A percentile compares a stretch with the other conserved stretches of the same genome.
phyloP scores from a whole-genome alignment of 2,113 vertebrate species.

The Forbesichthys papilliferus region DNA sequence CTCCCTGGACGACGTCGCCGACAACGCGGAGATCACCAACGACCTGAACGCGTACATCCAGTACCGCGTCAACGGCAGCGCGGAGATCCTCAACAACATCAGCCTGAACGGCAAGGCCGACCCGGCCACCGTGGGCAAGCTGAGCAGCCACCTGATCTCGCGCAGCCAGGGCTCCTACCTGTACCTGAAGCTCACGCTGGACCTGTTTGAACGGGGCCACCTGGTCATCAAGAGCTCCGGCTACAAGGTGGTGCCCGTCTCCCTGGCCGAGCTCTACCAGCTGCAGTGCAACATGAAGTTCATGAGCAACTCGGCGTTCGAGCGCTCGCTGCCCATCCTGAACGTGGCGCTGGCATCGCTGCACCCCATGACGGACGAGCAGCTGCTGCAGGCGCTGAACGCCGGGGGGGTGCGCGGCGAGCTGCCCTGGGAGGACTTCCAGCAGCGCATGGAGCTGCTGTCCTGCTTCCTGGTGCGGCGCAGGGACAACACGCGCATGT shows the following conservation, averaged over 20 bases:
- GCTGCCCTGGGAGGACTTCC: slow-evolving; percentile 93
- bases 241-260: slow-evolving; percentile 98
- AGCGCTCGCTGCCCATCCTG: slow-evolving; percentile 88
- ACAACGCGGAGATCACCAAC: slow-evolving; percentile 86
- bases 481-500: slow-evolving; percentile 97
- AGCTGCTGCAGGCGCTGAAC: slow-evolving; percentile 94
- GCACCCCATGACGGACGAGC: slow-evolving; percentile 96
- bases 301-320: slow-evolving; percentile 91
- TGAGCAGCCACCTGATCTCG: slow-evolving; percentile 92
- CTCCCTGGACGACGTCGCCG: slow-evolving; percentile 87
- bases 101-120: slow-evolving; percentile 93
- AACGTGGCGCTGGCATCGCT: slow-evolving; percentile 93
- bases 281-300: slow-evolving; percentile 99
- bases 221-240: slow-evolving; percentile 96
- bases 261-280: slow-evolving; percentile 92
- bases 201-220: slow-evolving; percentile 94
- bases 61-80: slow-evolving; percentile 87
- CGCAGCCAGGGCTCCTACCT: slow-evolving; percentile 96
- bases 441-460: slow-evolving; percentile 91
- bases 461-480: slow-evolving; percentile 91
- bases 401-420: slow-evolving; percentile 83
- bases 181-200: slow-evolving; percentile 95
- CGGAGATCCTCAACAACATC: slow-evolving; percentile 93
- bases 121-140: slow-evolving; percentile 83
- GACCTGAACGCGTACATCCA: slow-evolving; percentile 94